Percentiles rank a stretch among this genome's conserved stretches.
Evolutionary conservation across 2,797 vertebrate genomes (phyloP).

Genomic region (Dendrocincla tyrannina): DNA sequence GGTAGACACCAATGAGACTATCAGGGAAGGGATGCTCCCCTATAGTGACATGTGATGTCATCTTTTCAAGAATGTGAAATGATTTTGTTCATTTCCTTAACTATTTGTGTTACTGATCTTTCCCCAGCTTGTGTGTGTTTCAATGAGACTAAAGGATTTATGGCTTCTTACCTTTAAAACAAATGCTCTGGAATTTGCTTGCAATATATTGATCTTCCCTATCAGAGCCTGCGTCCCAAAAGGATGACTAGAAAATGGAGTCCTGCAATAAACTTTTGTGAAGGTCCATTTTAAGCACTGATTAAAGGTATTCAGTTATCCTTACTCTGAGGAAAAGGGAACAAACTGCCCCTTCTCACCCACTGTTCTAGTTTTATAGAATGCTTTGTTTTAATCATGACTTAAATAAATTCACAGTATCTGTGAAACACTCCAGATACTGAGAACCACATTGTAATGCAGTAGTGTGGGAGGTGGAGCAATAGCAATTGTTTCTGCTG

Average conservation of each 20-base stretch:
- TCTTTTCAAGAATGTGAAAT: background rate
- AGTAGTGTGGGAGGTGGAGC: slow-evolving; percentile 20
- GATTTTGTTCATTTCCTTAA: background rate
- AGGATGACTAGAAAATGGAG: background rate
- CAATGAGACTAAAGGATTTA: accelerated
- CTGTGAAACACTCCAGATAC: slow-evolving; percentile 35
- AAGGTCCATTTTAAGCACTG: accelerated
- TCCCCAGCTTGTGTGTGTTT: background rate
- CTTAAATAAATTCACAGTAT: slow-evolving; percentile 21
- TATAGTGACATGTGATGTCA: background rate
- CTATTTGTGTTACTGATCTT: background rate
- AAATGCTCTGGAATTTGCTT: background rate
- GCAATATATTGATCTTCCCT: background rate
- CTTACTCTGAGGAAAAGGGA: background rate
- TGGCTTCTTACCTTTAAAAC: background rate
- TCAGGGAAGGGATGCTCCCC: background rate
- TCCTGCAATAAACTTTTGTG: background rate
- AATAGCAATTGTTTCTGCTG: slow-evolving; percentile 29
- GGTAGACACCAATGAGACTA: background rate
- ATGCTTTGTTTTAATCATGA: slow-evolving; percentile 2
- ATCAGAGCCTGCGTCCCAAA: background rate
- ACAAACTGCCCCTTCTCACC: background rate
- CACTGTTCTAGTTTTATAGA: background rate
- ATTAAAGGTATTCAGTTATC: background rate
- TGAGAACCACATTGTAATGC: background rate